A percentile compares a stretch with the other conserved stretches of the same genome.
phyloP scores from a whole-genome alignment of 2,888 invertebrate genomes.

The Dyspetes luteomarginatus region DNA sequence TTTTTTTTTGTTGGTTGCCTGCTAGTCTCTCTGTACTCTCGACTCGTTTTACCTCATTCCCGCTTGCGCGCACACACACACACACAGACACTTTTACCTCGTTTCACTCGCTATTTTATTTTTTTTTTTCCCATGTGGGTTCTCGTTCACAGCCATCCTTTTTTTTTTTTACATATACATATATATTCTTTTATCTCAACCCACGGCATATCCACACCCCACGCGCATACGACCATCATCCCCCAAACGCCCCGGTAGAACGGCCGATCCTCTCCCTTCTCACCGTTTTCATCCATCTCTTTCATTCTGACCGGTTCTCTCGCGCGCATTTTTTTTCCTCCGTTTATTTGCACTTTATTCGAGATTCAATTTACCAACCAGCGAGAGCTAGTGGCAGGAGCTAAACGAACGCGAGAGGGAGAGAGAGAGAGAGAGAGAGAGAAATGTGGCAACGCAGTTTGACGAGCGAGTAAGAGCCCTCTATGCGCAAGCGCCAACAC shows the following conservation, averaged over 20 bases:
- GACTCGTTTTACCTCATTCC: slow-evolving; percentile 66
- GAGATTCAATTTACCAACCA: slow-evolving; percentile 82
- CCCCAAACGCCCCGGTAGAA: slow-evolving; percentile 12
- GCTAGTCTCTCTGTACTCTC: slow-evolving; percentile 66
- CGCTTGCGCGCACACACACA: slow-evolving; percentile 29
- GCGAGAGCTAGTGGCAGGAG: slow-evolving; percentile 64
- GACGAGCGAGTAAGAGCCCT: slow-evolving; percentile 29
- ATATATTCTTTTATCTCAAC: slow-evolving; percentile 22
- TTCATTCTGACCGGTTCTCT: neutral
- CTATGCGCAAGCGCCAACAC: slow-evolving; percentile 23
- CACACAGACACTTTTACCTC: slow-evolving; percentile 16
- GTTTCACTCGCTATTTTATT: slow-evolving; percentile 61
- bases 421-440: slow-evolving; percentile 11
- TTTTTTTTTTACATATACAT: slow-evolving; percentile 12
- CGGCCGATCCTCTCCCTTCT: slow-evolving; percentile 11
- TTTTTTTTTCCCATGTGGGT: slow-evolving; percentile 34
- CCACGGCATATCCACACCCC: slow-evolving; percentile 21
- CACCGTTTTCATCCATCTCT: neutral
- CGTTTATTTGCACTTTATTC: slow-evolving; percentile 83
- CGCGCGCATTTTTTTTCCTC: slow-evolving; percentile 65
- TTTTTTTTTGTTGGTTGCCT: slow-evolving; percentile 62
- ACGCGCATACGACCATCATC: slow-evolving; percentile 29
- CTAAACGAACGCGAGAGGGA: neutral
- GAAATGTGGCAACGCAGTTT: slow-evolving; percentile 1
- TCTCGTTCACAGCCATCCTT: slow-evolving; percentile 1